Base-by-base conservation (phyloP, 30 jellyfish, hydroid and myxozoan genomes). In the Aurelia sp. region DNA sequence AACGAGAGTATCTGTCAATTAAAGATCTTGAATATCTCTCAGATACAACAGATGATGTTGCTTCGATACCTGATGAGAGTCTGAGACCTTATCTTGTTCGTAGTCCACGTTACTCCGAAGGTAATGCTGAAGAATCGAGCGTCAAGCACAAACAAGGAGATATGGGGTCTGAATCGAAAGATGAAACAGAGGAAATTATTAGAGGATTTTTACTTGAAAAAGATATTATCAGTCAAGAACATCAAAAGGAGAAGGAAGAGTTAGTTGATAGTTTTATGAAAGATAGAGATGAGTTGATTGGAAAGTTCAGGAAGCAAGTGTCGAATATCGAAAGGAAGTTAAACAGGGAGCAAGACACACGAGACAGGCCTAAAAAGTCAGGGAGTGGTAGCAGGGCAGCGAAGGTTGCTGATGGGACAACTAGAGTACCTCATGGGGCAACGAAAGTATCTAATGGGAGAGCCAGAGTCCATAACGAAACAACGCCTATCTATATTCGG, bases 121-220 rank as follows among this genome's bases (percentile, higher is more conserved):
- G 77, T 55, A 37, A 33, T 13, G 61, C 74, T 37, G 55, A 22
- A 17, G 82, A 65, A 13, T 3, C 74, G 71, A 60, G 23, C 40
- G 33, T 44, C 1, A 44, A 44, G 15, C 55, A 41, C 66, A n/a
- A 21, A 10, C 68, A 22, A 16, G 68, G 27, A 9, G 82, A 76
- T 3, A 48, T 76, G 85, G 91, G 52, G 74, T 74, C 62, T 50
- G 60, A 73, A 5, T 57, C 73, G 71, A 96, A 84, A 41, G 86
- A 85, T 31, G 99, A 94, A 41, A 94, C 90, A 53, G 90, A 78
- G 10, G 97, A 94, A 80, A 62, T 94, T 0, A 74, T 94, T 37
- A 84, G 94, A 60, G 99, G 99, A 0, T 94, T 94, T 76, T 77
- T 94, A 31, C 71, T 94, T 58, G 99, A 94, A 85, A 94, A 94